Conservation (phyloP, 2,888 invertebrate species). For the Aproaerema taeniolella region DNA sequence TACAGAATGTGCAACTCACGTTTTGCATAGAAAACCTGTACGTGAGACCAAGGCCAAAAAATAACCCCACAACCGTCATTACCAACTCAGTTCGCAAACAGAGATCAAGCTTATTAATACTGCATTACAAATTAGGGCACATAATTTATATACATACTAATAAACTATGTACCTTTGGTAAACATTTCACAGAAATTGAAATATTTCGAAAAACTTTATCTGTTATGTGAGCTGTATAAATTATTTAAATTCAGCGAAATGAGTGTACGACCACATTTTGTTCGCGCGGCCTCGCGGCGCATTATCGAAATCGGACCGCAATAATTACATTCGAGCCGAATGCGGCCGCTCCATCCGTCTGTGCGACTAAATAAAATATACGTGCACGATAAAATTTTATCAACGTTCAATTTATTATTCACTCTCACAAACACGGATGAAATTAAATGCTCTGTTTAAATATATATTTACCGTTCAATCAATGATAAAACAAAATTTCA, state of each 20-base stretch:
- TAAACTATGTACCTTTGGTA: too few relatives aligned
- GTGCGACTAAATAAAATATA: conserved; percentile 61
- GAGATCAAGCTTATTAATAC: too few relatives aligned
- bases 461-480: conserved; percentile 21
- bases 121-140: too few relatives aligned
- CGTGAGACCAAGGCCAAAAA: not conserved
- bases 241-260: conserved; percentile 66
- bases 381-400: conserved; percentile 52
- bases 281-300: conserved; percentile 58
- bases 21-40: conserved; percentile 15
- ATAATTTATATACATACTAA: too few relatives aligned
- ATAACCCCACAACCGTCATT: not conserved
- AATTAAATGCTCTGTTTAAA: conserved; percentile 44
- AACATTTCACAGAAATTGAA: too few relatives aligned
- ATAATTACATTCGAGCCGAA: conserved; percentile 72
- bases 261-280: conserved; percentile 62
- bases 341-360: conserved; percentile 59
- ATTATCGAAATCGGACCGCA: conserved; percentile 74
- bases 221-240: conserved; percentile 55
- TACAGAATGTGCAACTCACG: conserved; percentile 27
- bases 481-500: conserved; percentile 14
- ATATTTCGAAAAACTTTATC: conserved; percentile 59
- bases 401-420: conserved; percentile 51
- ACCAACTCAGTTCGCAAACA: too few relatives aligned
- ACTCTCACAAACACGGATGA: conserved; percentile 35